These are phyloP conservation scores for Takifugu bimaculatus DNA, from an alignment of 2,113 vertebrate species.

Conservation along the genomic window DNA sequence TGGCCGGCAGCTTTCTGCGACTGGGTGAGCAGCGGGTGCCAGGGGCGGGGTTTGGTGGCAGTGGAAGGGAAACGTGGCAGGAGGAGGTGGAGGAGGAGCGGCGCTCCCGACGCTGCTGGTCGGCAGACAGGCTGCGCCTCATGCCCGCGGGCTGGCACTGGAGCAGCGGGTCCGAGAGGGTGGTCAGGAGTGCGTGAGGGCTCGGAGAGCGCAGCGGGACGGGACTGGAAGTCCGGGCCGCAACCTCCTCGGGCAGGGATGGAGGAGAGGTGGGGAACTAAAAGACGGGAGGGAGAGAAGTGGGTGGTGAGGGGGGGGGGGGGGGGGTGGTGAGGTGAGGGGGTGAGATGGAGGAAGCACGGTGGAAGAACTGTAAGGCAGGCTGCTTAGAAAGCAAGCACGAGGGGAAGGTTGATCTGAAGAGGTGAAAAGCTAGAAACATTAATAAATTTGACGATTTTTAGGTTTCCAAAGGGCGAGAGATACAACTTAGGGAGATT, in stretches of 20 bases:
- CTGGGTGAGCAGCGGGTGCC: slow-evolving; percentile 67
- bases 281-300: slow-evolving; percentile 63
- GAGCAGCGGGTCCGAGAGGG: slow-evolving; percentile 79
- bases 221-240: slow-evolving; percentile 79
- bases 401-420: background rate
- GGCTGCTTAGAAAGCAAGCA: slow-evolving; percentile 3
- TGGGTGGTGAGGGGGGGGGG: slow-evolving; percentile 43
- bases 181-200: slow-evolving; percentile 80
- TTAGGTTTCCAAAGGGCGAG: slow-evolving; percentile 14
- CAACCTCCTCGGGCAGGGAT: slow-evolving; percentile 79
- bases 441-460: background rate
- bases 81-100: slow-evolving; percentile 68
- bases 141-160: slow-evolving; percentile 75
- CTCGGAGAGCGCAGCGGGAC: slow-evolving; percentile 80
- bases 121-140: slow-evolving; percentile 83
- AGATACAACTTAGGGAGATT: too few relatives aligned
- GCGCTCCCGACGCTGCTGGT: slow-evolving; percentile 71
- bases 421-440: slow-evolving; percentile 5
- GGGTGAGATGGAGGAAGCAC: slow-evolving; percentile 30
- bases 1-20: slow-evolving; percentile 85
- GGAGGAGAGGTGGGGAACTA: slow-evolving; percentile 87
- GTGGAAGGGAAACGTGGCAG: slow-evolving; percentile 76
- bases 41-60: slow-evolving; percentile 54
- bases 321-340: slow-evolving; percentile 45
- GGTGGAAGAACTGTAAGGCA: slow-evolving; percentile 15